Conservation (phyloP, 2,113 vertebrate species). For the Chrysemys picta region DNA sequence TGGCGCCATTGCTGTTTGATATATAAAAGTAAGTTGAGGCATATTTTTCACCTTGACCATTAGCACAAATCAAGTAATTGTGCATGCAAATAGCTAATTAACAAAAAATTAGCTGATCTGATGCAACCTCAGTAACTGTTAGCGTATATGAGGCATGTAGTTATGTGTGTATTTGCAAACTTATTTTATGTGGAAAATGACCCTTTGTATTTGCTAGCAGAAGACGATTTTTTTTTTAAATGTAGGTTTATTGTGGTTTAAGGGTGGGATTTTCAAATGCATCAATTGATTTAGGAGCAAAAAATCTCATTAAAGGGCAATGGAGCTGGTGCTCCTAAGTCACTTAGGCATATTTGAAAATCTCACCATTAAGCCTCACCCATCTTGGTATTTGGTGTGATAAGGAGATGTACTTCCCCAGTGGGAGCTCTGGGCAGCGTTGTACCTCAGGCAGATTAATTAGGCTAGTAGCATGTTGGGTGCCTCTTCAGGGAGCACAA, state of each 20-base stretch:
- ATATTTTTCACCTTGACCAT: constrained; percentile 63
- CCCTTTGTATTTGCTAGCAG: background rate
- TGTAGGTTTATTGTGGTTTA: background rate
- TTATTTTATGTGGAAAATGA: background rate
- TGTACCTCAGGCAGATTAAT: accelerated
- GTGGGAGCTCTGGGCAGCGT: accelerated
- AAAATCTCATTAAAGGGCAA: background rate
- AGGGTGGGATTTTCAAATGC: background rate
- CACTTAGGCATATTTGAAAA: background rate
- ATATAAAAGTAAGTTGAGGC: constrained; percentile 52
- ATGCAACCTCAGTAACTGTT: constrained; percentile 20
- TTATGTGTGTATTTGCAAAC: background rate
- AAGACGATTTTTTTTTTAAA: background rate
- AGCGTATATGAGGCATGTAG: background rate
- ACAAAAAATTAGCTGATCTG: constrained; percentile 55
- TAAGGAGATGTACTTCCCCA: background rate
- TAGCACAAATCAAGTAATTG: constrained; percentile 73
- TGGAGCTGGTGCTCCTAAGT: background rate
- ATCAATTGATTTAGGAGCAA: background rate
- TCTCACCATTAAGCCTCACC: accelerated
- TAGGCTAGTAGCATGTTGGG: background rate
- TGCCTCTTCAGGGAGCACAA: background rate
- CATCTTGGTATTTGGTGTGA: background rate
- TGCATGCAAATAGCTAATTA: constrained; percentile 65
- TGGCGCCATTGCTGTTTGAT: background rate